A percentile compares a stretch with the other conserved stretches of the same genome.
Evolutionary conservation across 2,797 vertebrate species (phyloP).

Genomic region (Uromys caudimaculatus): DNA sequence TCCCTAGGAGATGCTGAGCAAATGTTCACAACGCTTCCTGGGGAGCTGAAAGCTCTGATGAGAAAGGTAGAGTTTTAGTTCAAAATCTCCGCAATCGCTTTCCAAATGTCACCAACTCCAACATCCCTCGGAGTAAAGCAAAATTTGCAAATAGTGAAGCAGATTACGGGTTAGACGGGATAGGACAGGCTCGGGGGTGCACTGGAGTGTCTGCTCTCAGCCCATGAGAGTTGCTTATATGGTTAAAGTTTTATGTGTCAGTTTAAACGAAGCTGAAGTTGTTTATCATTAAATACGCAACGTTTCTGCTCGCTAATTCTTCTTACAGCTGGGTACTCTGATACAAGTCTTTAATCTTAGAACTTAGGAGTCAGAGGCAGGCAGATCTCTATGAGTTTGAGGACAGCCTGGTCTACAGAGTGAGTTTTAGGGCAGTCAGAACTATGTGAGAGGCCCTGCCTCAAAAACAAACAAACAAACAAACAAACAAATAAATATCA

Average conservation of each 20-base stretch:
- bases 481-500: background rate
- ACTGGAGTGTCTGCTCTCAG: background rate
- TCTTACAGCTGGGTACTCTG: background rate
- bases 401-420: background rate
- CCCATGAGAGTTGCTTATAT: background rate
- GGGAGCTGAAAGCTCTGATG: background rate
- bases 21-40: constrained; percentile 18
- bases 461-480: background rate
- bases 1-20: constrained; percentile 26
- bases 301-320: background rate
- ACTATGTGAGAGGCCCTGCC: background rate
- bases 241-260: background rate
- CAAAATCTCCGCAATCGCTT: constrained; percentile 15
- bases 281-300: constrained; percentile 10
- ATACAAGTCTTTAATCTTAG: background rate
- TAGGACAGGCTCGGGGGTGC: background rate
- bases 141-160: background rate
- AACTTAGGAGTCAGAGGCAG: background rate
- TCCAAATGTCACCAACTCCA: constrained; percentile 25
- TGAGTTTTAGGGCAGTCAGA: background rate
- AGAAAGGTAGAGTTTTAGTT: background rate
- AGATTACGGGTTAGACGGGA: background rate
- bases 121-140: background rate
- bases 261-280: constrained; percentile 33
- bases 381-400: background rate